Conservation (phyloP, 53 echinoderm and acorn worm species). For the Patiria pectinifera region DNA sequence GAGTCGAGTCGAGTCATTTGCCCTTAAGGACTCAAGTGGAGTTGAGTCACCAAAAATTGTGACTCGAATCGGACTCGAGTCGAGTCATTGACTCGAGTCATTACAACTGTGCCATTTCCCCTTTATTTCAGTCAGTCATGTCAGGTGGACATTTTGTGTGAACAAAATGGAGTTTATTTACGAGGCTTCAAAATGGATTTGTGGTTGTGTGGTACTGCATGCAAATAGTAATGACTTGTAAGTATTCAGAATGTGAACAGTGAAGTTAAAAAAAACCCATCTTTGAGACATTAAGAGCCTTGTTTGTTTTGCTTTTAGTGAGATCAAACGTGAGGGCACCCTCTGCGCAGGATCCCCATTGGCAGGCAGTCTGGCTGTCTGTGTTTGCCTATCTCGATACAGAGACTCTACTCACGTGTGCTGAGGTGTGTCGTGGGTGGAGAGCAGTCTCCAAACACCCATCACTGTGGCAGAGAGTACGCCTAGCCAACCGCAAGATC, state of each 20-base stretch:
- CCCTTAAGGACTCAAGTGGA: too few relatives aligned
- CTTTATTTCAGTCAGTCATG: too few relatives aligned
- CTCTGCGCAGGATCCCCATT: background rate
- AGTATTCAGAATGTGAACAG: too few relatives aligned
- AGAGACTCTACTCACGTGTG: slow-evolving; percentile 69
- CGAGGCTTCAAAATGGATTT: too few relatives aligned
- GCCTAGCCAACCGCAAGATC: slow-evolving; percentile 68
- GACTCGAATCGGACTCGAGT: too few relatives aligned
- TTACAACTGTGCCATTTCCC: too few relatives aligned
- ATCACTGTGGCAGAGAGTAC: slow-evolving; percentile 78
- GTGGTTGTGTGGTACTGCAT: too few relatives aligned
- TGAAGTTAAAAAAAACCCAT: background rate
- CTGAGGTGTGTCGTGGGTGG: slow-evolving; percentile 88
- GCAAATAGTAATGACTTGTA: background rate
- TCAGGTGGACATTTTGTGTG: too few relatives aligned
- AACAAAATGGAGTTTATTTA: too few relatives aligned
- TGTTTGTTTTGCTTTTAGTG: slow-evolving; percentile 2
- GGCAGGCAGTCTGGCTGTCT: slow-evolving; percentile 55
- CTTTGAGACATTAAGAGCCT: background rate
- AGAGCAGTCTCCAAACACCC: slow-evolving; percentile 70
- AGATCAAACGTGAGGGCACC: slow-evolving; percentile 5
- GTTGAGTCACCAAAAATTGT: too few relatives aligned
- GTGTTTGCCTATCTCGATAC: slow-evolving; percentile 77
- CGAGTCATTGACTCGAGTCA: too few relatives aligned
- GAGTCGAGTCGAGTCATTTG: too few relatives aligned